Base-by-base conservation (phyloP, 1,140 invertebrate species). In the Ips typographus region DNA sequence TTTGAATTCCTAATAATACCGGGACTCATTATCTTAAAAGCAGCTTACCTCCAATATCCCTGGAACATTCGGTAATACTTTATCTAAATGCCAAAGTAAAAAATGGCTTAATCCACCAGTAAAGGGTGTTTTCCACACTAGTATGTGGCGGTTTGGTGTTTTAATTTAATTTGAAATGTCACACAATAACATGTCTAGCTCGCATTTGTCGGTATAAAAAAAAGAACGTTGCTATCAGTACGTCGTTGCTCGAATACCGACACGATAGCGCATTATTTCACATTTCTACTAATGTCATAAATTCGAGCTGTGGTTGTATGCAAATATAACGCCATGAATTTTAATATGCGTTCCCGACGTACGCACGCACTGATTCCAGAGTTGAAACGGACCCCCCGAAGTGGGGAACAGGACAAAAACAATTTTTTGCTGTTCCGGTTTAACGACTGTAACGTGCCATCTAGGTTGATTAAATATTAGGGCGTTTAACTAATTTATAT, bases 231-330 rank as follows among this genome's bases (percentile, higher is more conserved):
- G 68, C 59, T 70, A 70, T 70, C 60, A 70, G 68, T 63, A 49
- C 8, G 59, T 64, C 52, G 60, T 70, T 63, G 68, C 57, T 57
- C 55, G 68, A 70, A 70, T 70, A 70, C 68, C 61, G 60, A 63
- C 68, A 70, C 68, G 68, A 70, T 64, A 70, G 42, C 57, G n/a
- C 57, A 61, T 61, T 68, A 53, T 60, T 60, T 68, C 58, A 61
- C 58, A 58, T 70, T 63, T 64, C 59, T 64, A 38, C 52, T 57
- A 70, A 70, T 70, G 68, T 70, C 61, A 47, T 70, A 70, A 63
- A 70, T 70, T 70, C 68, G 60, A 53, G 68, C 42, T 51, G 60
- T 64, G 61, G 61, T 64, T 57, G 60, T 70, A 70, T 70, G 68
- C 68, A 63, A 70, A 70, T 70, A 55, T 7, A 40, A n/a, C 7